Conservation (phyloP, 2,888 invertebrate species). For the Ochlodes sylvanus region DNA sequence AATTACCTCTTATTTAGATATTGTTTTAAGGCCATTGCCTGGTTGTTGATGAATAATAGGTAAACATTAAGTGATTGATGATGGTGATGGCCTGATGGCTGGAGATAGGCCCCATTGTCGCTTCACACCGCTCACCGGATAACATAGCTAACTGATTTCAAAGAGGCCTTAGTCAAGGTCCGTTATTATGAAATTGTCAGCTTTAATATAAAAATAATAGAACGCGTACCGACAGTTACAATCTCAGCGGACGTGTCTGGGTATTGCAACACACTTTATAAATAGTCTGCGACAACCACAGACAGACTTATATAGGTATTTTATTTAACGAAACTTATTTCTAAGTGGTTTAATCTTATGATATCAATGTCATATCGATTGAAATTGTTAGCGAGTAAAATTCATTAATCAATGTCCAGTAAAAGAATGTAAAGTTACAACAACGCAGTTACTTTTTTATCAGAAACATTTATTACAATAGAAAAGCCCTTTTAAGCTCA, state of each 20-base stretch:
- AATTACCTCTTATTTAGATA: conserved; percentile 45
- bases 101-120: conserved; percentile 41
- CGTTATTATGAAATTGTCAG: conserved; percentile 60
- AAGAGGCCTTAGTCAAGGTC: conserved; percentile 56
- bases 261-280: conserved; percentile 16
- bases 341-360: background rate
- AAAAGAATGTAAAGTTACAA: background rate
- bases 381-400: conserved; percentile 37
- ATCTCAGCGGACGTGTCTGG: conserved; percentile 50
- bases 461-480: background rate
- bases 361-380: conserved; percentile 41
- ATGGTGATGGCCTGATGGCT: conserved; percentile 46
- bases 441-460: background rate
- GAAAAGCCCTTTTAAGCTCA: no score
- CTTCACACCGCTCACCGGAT: conserved; percentile 48
- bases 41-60: conserved; percentile 45
- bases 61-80: conserved; percentile 54
- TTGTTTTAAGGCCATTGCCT: conserved; percentile 44
- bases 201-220: conserved; percentile 69
- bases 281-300: conserved; percentile 1
- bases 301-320: background rate
- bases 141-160: conserved; percentile 45
- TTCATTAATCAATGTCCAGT: background rate
- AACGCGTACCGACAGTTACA: conserved; percentile 58
- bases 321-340: conserved; percentile 7